Evolutionary conservation across 2,888 invertebrate species (phyloP), one percentile per base, ranked within the genome.

Genomic region (Erannis defoliaria): DNA sequence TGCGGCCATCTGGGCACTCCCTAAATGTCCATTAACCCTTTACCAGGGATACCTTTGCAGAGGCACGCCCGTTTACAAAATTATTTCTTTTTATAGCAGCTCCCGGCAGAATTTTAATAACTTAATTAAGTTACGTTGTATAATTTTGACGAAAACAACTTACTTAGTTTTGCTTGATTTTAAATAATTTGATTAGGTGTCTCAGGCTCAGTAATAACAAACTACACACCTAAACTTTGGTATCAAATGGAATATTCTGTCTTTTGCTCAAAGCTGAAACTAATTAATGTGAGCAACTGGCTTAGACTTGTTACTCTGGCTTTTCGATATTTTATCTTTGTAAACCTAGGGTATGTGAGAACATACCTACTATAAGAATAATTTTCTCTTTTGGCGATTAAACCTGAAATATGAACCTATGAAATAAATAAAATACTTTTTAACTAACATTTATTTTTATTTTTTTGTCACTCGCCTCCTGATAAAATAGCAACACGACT

Each of bases 11-110:
- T 70, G 70, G 73, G 71, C 69, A 64, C 68, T 69, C 62, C 55
- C 67, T 72, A 73, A 74, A 74, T 76, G 74, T 76, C 74, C 70
- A 75, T 76, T 71, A 76, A 74, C 75, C 75, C 74, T 66, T 74
- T 66, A 62, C 66, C 57, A 62, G 65, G 49, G 40, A 40, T 18
- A 51, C 29, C 40, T 51, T 19, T 69, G 66, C 53, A 70, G 0
- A 53, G 38, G 55, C 43, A 45, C 61, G 54, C 58, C 58, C 67
- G 49, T 57, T 66, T 38, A 48, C 49, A 48, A 45, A 49, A 64
- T 57, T 31, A 61, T 62, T 62, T 59, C 49, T 64, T 60, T 64
- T 62, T 48, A 64, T 62, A 49, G 58, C 56, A 33, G 35, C 31
- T 23, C 45, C 55, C 29, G 51, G 50, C 62, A 43, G 50, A 57